Percentiles rank a stretch among this genome's conserved stretches.
phyloP scores from a whole-genome alignment of 35 echinoderm and acorn worm genomes.

The Heliocidaris tuberculata region DNA sequence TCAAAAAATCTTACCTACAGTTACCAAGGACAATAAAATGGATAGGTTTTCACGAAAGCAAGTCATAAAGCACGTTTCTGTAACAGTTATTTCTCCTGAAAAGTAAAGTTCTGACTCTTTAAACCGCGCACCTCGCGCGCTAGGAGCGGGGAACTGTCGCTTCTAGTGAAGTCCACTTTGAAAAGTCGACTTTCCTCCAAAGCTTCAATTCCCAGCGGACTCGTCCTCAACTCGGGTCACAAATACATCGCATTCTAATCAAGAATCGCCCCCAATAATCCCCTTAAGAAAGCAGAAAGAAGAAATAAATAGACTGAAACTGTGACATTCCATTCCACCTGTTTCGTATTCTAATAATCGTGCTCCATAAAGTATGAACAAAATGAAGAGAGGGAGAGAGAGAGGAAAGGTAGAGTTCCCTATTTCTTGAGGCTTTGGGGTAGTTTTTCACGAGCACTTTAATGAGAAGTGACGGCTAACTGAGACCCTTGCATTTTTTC shows the following conservation, averaged over 20 bases:
- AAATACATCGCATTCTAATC: background rate
- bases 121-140: background rate
- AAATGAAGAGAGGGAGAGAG: background rate
- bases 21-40: background rate
- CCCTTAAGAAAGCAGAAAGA: background rate
- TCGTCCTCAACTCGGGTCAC: conserved; percentile 23
- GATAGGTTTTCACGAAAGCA: background rate
- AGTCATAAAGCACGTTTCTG: background rate
- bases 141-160: background rate
- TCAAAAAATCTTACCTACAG: background rate
- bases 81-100: background rate
- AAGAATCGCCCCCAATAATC: background rate
- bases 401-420: background rate
- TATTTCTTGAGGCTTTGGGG: background rate
- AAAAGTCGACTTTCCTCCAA: background rate
- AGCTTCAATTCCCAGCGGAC: background rate
- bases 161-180: background rate
- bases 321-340: conserved; percentile 33
- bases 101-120: background rate
- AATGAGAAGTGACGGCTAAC: background rate
- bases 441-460: background rate
- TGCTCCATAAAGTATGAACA: background rate
- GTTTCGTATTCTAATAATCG: conserved; percentile 3
- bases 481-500: background rate
- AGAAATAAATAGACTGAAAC: conserved; percentile 25